Evolutionary conservation across 2,888 invertebrate species (phyloP), one percentile per base, ranked within the genome.

Genomic region (Lochmaea crataegi): DNA sequence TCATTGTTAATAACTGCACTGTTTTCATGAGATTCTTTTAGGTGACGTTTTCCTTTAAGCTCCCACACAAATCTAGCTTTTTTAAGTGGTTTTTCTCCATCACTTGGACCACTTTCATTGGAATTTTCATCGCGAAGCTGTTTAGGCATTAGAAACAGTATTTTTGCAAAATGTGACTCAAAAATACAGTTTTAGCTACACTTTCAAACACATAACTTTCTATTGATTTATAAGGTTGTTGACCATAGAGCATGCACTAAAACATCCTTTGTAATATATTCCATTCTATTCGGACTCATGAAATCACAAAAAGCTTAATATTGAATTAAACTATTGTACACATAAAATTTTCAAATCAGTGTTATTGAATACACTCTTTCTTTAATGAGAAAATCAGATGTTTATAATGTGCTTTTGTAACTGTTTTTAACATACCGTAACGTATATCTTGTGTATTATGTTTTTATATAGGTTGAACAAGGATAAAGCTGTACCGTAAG

Each of bases 61-160:
- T 92, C 90, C 91, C 91, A 92, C 70, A 91, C 88, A 86, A 90
- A 91, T 80, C 90, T 88, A 73, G 92, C 92, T 86, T 92, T 92
- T 85, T 91, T 92, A 79, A 90, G 87, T 82, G 91, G 91, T 86
- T 90, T 89, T 81, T 90, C 89, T 72, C 87, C 86, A 78, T 89
- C 89, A 82, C 84, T 83, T 77, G 84, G 87, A 86, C 89, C 88
- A 86, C 86, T 87, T 85, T 87, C 88, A 80, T 87, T 86, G 75
- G 90, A 89, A 75, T 89, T 87, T 80, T 89, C 88, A 73, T 88
- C 89, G 56, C 71, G 66, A 42, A 73, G 68, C 41, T 78, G 76
- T 60, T 76, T 78, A 64, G 78, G 74, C 78, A 78, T 78, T 69
- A 38, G 56, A 48, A 22, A 32, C 14, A 14, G 56, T 56, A 4